Evolutionary conservation across 2,888 invertebrate genomes (phyloP), one percentile per base, ranked within the genome.

Genomic region (Hypolimnas misippus): DNA sequence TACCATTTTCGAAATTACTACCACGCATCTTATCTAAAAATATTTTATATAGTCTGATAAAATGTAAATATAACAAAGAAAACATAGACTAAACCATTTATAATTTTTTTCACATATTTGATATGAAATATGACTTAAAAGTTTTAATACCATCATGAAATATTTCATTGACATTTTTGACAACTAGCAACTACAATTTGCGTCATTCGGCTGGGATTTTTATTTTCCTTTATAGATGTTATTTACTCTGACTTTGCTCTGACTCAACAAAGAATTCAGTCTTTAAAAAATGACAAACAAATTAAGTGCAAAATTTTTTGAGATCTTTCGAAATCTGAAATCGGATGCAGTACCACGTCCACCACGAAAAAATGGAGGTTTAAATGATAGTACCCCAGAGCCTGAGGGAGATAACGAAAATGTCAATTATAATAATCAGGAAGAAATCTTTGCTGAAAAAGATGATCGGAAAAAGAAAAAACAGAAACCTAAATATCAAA

Each of bases 321-420:
- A 90, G 64, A 82, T 86, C 61, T 86, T 93, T 67, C 83, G 86
- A 44, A 85, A 89, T 62, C 68, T 93, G 35, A 93, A 92, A 67
- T 85, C 93, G 1, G 93, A 93, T 69, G 93, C 93, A 7, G 83
- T 88, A 40, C 93, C 93, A 0, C 86, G 86, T 70, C 82, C 92
- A 5, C 93, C 93, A 0, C 81, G 93, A 42, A 73, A 79, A 33
- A 59, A 33, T 44, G 70, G 69, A n/a, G 68, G 73, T n/a, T 6
- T 68, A 49, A 63, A 62, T 56, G 14, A 42, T 17, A 17, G 4
- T 21, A 21, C 31, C 19, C 65, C 73, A 19, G 70, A 73, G 40
- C 65, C 67, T 8, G 70, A 72, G n/a, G 57, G 62, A 49, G 58
- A 75, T 40, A 72, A 78, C 69, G 77, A 76, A 59, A 81, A 78